These are phyloP conservation scores for Lochmaea crataegi DNA, from an alignment of 2,888 invertebrate species.

Conservation along the genomic window DNA sequence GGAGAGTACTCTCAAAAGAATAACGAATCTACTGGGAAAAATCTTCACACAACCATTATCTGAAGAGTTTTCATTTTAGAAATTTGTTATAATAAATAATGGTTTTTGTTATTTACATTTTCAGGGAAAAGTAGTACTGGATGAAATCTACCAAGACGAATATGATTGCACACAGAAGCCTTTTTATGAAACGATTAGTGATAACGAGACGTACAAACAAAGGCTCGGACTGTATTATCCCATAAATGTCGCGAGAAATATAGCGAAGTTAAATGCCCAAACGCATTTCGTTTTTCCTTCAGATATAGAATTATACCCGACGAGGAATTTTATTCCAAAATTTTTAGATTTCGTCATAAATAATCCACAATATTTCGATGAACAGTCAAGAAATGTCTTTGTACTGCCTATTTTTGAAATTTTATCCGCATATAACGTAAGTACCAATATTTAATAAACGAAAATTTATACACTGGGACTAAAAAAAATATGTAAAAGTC, in stretches of 20 bases:
- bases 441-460: neutral
- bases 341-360: constrained; percentile 51
- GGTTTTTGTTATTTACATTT: constrained; percentile 28
- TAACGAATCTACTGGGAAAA: no score
- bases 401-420: constrained; percentile 57
- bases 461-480: no score
- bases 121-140: constrained; percentile 42
- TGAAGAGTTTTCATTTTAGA: no score
- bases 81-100: no score
- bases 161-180: constrained; percentile 78
- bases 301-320: constrained; percentile 59
- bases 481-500: no score
- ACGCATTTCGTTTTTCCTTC: constrained; percentile 58
- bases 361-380: constrained; percentile 43
- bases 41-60: no score
- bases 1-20: no score
- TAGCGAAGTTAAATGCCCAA: constrained; percentile 54
- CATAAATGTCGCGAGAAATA: constrained; percentile 58
- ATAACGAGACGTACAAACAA: constrained; percentile 65
- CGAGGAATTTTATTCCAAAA: constrained; percentile 51
- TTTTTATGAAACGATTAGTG: constrained; percentile 75
- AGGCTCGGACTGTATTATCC: constrained; percentile 54
- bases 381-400: constrained; percentile 50
- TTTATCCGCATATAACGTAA: constrained; percentile 34
- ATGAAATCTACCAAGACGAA: constrained; percentile 54